Evolutionary conservation across 2,797 vertebrate genomes (phyloP).

Genomic region (Serranus cabrilla): DNA sequence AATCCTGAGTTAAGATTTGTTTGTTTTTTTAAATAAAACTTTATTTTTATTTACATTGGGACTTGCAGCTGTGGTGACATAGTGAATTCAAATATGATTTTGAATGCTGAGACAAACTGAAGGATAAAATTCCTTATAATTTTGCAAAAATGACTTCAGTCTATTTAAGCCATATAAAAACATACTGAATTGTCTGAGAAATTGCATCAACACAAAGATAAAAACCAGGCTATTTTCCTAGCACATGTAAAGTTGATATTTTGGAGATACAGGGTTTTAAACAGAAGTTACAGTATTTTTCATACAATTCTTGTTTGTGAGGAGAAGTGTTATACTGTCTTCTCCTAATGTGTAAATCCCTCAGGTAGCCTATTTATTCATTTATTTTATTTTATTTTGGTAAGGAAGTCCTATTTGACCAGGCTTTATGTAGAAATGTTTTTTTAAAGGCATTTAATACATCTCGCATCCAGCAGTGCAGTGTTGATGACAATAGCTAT

Average conservation of each 20-base stretch:
- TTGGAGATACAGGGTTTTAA: not conserved
- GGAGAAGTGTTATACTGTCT: not conserved
- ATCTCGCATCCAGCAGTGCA: constrained; percentile 11
- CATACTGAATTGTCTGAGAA: not conserved
- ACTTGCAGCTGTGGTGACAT: not conserved
- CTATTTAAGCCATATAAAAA: not conserved
- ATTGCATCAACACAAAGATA: too few relatives aligned
- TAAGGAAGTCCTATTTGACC: not conserved
- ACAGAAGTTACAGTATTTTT: too few relatives aligned
- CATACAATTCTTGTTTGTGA: not conserved
- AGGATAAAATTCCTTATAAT: too few relatives aligned
- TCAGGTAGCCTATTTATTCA: not conserved
- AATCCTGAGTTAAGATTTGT: not conserved
- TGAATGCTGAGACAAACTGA: too few relatives aligned
- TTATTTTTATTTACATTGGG: not conserved
- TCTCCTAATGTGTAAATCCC: not conserved
- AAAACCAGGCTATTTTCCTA: not conserved
- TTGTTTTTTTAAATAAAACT: not conserved
- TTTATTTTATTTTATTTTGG: not conserved
- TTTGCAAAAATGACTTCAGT: too few relatives aligned
- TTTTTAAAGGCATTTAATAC: constrained; percentile 7
- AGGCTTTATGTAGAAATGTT: constrained; percentile 2
- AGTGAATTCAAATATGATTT: not conserved
- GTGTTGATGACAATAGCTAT: constrained; percentile 16
- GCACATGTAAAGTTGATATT: not conserved